A percentile compares a stretch with the other conserved stretches of the same genome.
phyloP scores from a whole-genome alignment of 1,140 invertebrate species.

The Cydia pomonella region DNA sequence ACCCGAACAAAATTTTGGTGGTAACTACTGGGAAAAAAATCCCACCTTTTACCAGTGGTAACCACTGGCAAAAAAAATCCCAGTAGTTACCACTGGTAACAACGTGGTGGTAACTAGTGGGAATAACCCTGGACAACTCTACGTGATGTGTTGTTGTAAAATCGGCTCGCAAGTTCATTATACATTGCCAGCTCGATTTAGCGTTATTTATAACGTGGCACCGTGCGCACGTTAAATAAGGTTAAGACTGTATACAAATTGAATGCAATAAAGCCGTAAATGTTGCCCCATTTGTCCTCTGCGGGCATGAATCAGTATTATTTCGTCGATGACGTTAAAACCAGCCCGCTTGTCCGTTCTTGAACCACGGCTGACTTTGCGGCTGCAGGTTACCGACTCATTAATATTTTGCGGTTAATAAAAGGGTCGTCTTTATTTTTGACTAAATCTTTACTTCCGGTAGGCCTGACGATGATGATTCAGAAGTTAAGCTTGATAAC shows the following conservation, averaged over 20 bases:
- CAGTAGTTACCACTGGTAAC: too few relatives aligned
- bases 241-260: constrained; percentile 26
- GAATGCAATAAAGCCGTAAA: constrained; percentile 29
- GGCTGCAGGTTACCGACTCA: constrained; percentile 30
- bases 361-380: constrained; percentile 54
- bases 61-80: too few relatives aligned
- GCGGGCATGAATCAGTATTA: constrained; percentile 60
- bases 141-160: not conserved
- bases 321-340: constrained; percentile 66
- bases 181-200: constrained; percentile 10
- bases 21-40: too few relatives aligned
- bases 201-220: constrained; percentile 10
- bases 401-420: not conserved
- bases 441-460: not conserved
- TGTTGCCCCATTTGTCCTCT: constrained; percentile 35
- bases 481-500: not conserved
- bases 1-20: too few relatives aligned
- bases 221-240: constrained; percentile 24
- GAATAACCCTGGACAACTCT: not conserved
- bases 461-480: not conserved
- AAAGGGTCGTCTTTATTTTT: not conserved
- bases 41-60: too few relatives aligned
- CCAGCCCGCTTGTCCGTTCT: constrained; percentile 57
- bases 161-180: constrained; percentile 8
- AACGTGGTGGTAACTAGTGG: too few relatives aligned